These are phyloP conservation scores for Orthonychiurus folsomi DNA, from an alignment of 2,888 invertebrate genomes.

Conservation along the genomic window DNA sequence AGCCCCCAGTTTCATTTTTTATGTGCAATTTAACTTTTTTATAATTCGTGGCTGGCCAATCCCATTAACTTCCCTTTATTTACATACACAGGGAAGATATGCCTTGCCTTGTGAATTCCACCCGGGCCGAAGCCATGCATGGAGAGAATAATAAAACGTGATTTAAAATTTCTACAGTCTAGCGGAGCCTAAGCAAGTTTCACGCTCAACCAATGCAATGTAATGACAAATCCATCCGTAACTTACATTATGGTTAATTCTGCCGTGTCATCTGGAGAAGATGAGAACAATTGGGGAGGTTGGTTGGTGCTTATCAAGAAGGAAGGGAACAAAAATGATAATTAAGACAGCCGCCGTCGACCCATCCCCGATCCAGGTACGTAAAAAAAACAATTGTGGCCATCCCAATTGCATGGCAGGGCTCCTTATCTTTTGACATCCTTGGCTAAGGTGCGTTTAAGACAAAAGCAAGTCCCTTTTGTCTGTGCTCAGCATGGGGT, in stretches of 20 bases:
- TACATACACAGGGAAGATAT: too few species aligned
- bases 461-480: conserved; percentile 27
- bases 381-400: neutral
- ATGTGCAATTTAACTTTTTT: too few species aligned
- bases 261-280: neutral
- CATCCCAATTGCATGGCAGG: too few species aligned
- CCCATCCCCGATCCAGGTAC: too few species aligned
- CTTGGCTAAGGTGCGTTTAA: conserved; percentile 14
- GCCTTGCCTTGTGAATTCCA: too few species aligned
- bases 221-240: too few species aligned
- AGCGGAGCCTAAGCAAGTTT: neutral
- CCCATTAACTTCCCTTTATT: too few species aligned
- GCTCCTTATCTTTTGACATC: conserved; percentile 23
- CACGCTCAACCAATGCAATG: neutral
- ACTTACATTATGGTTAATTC: too few species aligned
- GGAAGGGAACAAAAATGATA: neutral
- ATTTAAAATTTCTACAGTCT: neutral
- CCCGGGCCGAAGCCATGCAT: too few species aligned
- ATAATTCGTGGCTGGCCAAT: too few species aligned
- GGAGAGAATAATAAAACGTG: conserved; percentile 10
- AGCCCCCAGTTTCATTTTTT: too few species aligned
- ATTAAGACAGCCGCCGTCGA: neutral
- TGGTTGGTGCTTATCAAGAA: neutral
- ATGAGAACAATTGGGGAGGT: conserved; percentile 1
- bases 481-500: conserved; percentile 26